Evolutionary conservation across 2,888 invertebrate species (phyloP), one percentile per base, ranked within the genome.

Genomic region (Dione juno): DNA sequence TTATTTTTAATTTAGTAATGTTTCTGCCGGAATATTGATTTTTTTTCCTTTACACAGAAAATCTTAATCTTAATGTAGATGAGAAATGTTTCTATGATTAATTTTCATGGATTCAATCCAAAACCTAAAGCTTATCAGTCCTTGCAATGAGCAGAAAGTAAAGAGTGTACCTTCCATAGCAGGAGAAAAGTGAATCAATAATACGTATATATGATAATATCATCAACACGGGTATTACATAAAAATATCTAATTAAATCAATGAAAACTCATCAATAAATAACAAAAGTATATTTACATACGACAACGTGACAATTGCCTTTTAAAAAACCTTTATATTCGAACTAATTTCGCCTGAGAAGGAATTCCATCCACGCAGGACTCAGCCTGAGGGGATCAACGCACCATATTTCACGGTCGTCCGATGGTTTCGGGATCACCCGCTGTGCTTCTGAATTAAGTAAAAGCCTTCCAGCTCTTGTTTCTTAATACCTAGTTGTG

Each of bases 371-470:
- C 82, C 84, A 87, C 81, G 91, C 91, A 85, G 88, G 87, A 87
- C 85, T 83, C 78, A 80, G 87, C 92, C 91, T 82, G 69, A 82
- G 92, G 93, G 86, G 84, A 84, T 84, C 86, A 82, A 79, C 82
- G 88, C 84, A 87, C 92, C 90, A 93, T 93, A 93, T 92, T 93
- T 93, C 92, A 93, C 92, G 87, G 82, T 83, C 68, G 82, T 83
- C 85, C 80, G 80, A 89, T 87, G 88, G 87, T 89, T 92, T 89
- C 81, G 91, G 92, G 93, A 93, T 94, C 95, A 93, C 95, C 95
- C 94, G 95, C 95, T 95, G 95, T 93, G 95, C 95, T 95, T 94
- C 95, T 95, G 95, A 94, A 95, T 95, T 95, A 94, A 94, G 94
- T 94, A 95, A 94, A 94, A 94, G 94, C 94, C 95, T 94, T 92